Evolutionary conservation across 1,140 invertebrate species (phyloP).

Genomic region (Cyclina sinensis): DNA sequence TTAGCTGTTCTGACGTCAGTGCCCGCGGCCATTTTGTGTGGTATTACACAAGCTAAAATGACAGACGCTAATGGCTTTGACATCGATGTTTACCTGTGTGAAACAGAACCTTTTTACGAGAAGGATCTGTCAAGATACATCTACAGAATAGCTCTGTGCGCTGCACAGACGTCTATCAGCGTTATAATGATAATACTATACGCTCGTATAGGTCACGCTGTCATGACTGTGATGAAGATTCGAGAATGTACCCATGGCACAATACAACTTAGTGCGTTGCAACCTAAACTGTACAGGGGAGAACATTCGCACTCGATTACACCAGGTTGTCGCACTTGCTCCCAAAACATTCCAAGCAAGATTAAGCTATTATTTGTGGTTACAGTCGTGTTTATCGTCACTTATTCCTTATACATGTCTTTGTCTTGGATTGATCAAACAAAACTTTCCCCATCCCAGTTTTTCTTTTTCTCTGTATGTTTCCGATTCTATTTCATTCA

Average conservation of each 20-base stretch:
- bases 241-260: slow-evolving; percentile 2
- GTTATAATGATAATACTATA: slow-evolving; percentile 44
- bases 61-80: background rate
- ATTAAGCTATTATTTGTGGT: slow-evolving; percentile 50
- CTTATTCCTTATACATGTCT: slow-evolving; percentile 19
- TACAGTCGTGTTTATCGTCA: slow-evolving; percentile 48
- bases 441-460: slow-evolving; percentile 7
- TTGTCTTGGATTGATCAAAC: slow-evolving; percentile 39
- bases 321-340: background rate
- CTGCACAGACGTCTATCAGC: background rate
- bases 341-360: slow-evolving; percentile 20
- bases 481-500: slow-evolving; percentile 57
- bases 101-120: slow-evolving; percentile 29
- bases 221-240: slow-evolving; percentile 30
- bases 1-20: slow-evolving; percentile 42
- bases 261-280: background rate
- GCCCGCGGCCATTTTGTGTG: slow-evolving; percentile 42
- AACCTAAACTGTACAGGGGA: slow-evolving; percentile 5
- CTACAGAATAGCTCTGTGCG: slow-evolving; percentile 35
- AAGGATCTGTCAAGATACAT: background rate
- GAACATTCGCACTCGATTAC: background rate
- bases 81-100: slow-evolving; percentile 46
- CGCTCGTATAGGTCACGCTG: slow-evolving; percentile 28
- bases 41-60: slow-evolving; percentile 13
- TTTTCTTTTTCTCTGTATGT: slow-evolving; percentile 35